Conservation (phyloP, 2,113 vertebrate species). For the Platysternon megacephalum region DNA sequence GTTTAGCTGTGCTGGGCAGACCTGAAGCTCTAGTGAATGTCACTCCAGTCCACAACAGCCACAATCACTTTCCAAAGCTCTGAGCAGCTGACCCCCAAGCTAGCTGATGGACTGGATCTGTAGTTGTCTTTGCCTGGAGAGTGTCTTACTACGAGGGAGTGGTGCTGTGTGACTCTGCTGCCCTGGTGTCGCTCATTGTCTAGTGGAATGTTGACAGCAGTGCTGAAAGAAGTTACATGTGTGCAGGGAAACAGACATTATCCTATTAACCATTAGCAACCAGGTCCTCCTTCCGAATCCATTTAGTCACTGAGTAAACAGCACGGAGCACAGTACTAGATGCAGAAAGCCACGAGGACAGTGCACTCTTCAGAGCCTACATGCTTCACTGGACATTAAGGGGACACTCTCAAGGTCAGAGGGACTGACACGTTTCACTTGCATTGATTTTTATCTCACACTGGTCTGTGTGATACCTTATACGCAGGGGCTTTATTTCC, state of each 20-base stretch:
- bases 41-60: not conserved
- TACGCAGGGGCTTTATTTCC: not conserved
- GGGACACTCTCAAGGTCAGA: not conserved
- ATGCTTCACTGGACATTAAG: not conserved
- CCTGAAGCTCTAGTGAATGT: not conserved
- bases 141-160: not conserved
- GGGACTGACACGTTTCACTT: not conserved
- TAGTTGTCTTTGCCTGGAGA: not conserved
- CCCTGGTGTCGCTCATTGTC: not conserved
- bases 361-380: too few relatives aligned
- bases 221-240: not conserved
- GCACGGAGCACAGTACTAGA: not conserved
- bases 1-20: not conserved
- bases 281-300: not conserved
- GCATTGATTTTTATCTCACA: not conserved
- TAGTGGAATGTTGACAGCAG: not conserved
- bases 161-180: not conserved
- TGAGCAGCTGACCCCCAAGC: not conserved
- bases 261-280: not conserved
- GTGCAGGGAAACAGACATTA: not conserved
- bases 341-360: not conserved
- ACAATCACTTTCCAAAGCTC: not conserved
- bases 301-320: conserved; percentile 13
- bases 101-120: not conserved
- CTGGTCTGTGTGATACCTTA: not conserved